These are phyloP conservation scores for Taeniopygia guttata DNA, from an alignment of 2,797 vertebrate genomes.

Conservation along the genomic window DNA sequence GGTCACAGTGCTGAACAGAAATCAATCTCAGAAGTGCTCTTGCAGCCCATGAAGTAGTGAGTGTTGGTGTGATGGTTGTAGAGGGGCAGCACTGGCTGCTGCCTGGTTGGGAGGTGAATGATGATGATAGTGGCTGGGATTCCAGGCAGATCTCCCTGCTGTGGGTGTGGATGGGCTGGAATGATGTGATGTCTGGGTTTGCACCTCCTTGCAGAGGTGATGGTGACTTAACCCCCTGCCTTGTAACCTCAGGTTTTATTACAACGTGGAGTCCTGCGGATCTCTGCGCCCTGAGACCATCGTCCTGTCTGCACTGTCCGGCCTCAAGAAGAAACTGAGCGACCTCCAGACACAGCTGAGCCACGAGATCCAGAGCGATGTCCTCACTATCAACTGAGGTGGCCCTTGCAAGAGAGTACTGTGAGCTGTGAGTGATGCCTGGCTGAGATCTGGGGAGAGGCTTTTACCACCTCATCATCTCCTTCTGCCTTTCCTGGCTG, in stretches of 20 bases:
- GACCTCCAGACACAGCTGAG: slow-evolving; percentile 97
- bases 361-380: slow-evolving; percentile 96
- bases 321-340: slow-evolving; percentile 96
- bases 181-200: not conserved
- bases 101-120: not conserved
- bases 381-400: slow-evolving; percentile 94
- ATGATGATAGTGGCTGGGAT: not conserved
- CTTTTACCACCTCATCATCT: not conserved
- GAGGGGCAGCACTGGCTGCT: not conserved
- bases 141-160: not conserved
- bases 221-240: not conserved
- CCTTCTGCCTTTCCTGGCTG: not conserved
- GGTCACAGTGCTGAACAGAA: rapidly evolving
- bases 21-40: not conserved
- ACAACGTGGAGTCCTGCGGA: slow-evolving; percentile 96
- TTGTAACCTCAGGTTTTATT: slow-evolving; percentile 85
- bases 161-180: not conserved
- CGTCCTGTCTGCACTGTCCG: slow-evolving; percentile 90
- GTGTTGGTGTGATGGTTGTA: not conserved
- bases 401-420: not conserved
- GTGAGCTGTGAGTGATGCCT: not conserved
- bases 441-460: not conserved
- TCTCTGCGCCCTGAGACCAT: slow-evolving; percentile 95
- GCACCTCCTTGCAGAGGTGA: not conserved
- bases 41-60: not conserved